These are phyloP conservation scores for Drosophila lini DNA, from an alignment of 1,140 invertebrate genomes.

Conservation along the genomic window DNA sequence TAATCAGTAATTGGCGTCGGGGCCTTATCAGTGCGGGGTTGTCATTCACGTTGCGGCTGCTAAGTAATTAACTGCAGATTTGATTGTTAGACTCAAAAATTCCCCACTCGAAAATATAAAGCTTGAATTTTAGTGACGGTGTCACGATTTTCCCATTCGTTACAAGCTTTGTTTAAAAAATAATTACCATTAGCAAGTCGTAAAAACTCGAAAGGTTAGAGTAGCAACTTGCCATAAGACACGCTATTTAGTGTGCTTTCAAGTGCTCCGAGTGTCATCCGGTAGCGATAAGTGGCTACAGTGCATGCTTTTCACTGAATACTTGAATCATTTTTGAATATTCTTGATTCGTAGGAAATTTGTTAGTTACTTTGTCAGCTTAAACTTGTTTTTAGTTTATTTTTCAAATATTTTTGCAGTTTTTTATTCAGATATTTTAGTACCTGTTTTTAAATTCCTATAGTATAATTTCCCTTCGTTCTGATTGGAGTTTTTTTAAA, in stretches of 20 bases:
- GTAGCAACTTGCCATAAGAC: conserved; percentile 15
- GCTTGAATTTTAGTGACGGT: neutral
- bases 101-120: no score
- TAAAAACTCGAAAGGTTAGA: conserved; percentile 28
- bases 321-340: no score
- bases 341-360: neutral
- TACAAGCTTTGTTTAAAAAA: neutral
- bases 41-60: neutral
- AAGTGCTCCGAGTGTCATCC: neutral
- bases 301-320: neutral
- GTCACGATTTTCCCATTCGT: conserved; percentile 22
- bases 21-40: conserved; percentile 6
- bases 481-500: neutral
- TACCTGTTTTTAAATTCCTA: neutral
- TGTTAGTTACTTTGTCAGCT: neutral
- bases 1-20: neutral
- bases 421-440: neutral
- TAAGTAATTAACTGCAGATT: conserved; percentile 10
- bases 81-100: neutral
- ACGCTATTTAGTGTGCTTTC: conserved; percentile 6
- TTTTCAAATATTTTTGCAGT: neutral
- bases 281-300: neutral
- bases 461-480: no score
- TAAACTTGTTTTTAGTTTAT: neutral
- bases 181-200: conserved; percentile 10